Base-by-base conservation (phyloP, 2,888 invertebrate genomes). In the Dexiosoma caninum region DNA sequence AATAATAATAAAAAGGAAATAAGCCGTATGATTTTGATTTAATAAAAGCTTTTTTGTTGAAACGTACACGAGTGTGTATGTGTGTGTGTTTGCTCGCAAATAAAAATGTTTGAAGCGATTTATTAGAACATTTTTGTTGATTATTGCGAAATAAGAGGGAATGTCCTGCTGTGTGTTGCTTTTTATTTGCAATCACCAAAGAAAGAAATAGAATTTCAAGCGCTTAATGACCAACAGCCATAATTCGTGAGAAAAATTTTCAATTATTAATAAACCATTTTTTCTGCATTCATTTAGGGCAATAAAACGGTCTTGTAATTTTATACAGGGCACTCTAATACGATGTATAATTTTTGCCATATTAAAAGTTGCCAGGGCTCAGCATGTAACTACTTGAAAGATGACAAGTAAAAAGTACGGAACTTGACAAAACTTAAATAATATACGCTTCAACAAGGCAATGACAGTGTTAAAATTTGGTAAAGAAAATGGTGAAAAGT, bases 171-270 rank as follows among this genome's bases (percentile, higher is more conserved):
- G 79, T 71, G 79, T 62, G 51, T 60, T 51, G 3, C 32, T 46
- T 67, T 67, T 42, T 32, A 51, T 59, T 44, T 44, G 35, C 40
- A 59, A 37, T 57, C 46, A 79, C 37, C 62, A 27, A 64, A 60
- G 30, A 35, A n/a, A 12, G 6, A 16, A 19, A 19, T 32, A 32
- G 2, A 53, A 9, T 59, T 14, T 40, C 7, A 27, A 23, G 35
- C 9, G 8, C 46, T 27, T 76, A 46, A 62, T 77, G 49, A 44
- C 6, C 21, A 37, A 44, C 40, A 27, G 27, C 27, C 67, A 62
- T 62, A 55, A 62, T 49, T 62, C 81, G 77, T 81, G 81, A 81
- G 77, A 72, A 53, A 76, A 81, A 72, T 81, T 12, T 46, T 30
- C 4, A 72, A 67, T 67, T 67, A 44, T 57, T 37, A 55, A 10